Percentiles rank a stretch among this genome's conserved stretches.
Conservation (phyloP, 2,797 vertebrate genomes). For the Emys orbicularis region DNA sequence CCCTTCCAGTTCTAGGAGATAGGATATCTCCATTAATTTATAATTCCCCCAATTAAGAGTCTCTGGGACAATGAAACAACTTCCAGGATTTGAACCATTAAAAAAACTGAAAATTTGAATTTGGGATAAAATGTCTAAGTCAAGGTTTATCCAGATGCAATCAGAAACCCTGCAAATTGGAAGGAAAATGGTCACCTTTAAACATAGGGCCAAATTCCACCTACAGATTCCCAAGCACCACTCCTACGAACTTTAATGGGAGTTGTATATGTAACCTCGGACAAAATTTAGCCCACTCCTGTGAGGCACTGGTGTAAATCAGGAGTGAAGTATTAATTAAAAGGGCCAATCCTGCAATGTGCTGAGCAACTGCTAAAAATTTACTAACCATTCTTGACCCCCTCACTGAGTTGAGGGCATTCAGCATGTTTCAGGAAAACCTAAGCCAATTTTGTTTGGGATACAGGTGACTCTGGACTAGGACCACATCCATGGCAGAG, state of each 20-base stretch:
- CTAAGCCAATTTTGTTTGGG: background rate
- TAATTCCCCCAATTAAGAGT: background rate
- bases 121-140: background rate
- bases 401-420: background rate
- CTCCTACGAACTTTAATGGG: background rate
- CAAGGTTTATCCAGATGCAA: background rate
- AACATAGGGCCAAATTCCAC: background rate
- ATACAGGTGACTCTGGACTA: background rate
- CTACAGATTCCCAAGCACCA: background rate
- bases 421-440: background rate
- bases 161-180: background rate
- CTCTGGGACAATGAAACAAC: background rate
- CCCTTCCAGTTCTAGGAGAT: too few species aligned
- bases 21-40: too few species aligned
- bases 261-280: background rate
- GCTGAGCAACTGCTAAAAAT: background rate
- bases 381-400: background rate
- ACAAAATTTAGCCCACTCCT: background rate
- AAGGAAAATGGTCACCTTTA: background rate
- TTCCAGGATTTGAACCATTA: background rate
- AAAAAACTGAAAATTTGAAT: background rate
- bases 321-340: background rate
- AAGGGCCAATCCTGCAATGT: background rate
- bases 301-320: background rate
- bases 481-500: background rate